phyloP scores from a whole-genome alignment of 1,140 invertebrate genomes.

The Caenorhabditis inopinata region DNA sequence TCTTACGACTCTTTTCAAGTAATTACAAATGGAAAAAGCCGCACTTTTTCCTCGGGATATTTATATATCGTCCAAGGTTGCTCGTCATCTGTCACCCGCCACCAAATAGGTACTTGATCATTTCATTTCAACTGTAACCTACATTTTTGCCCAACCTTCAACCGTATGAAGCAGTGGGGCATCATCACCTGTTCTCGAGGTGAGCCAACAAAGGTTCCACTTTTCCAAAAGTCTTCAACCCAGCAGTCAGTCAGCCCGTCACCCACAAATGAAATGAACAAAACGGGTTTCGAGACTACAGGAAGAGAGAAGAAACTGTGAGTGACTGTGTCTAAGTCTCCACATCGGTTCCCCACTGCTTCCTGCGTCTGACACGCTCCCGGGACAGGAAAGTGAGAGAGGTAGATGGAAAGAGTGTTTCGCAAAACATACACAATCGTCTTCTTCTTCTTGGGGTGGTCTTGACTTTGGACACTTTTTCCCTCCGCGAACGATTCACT shows the following conservation, averaged over 20 bases:
- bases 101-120: background rate
- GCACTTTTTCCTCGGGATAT: too few species aligned
- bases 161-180: background rate
- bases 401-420: conserved; percentile 26
- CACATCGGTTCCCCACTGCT: background rate
- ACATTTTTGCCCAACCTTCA: conserved; percentile 7
- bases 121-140: background rate
- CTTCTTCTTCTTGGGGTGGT: conserved; percentile 20
- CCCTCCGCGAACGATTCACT: conserved; percentile 1
- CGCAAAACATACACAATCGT: conserved; percentile 32
- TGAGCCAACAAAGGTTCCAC: conserved; percentile 22
- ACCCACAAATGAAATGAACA: conserved; percentile 28
- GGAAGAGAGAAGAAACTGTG: background rate
- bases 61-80: background rate
- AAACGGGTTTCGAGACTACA: conserved; percentile 29
- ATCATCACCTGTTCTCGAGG: conserved; percentile 13
- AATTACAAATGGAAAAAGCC: too few species aligned
- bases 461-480: conserved; percentile 30
- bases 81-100: background rate
- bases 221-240: conserved; percentile 22
- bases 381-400: background rate
- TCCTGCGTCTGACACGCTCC: conserved; percentile 4
- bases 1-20: too few species aligned
- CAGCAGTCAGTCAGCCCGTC: conserved; percentile 20
- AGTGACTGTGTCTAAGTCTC: conserved; percentile 20